Conservation (phyloP, 2,888 invertebrate species). For the Parapristionchus giblindavisi region DNA sequence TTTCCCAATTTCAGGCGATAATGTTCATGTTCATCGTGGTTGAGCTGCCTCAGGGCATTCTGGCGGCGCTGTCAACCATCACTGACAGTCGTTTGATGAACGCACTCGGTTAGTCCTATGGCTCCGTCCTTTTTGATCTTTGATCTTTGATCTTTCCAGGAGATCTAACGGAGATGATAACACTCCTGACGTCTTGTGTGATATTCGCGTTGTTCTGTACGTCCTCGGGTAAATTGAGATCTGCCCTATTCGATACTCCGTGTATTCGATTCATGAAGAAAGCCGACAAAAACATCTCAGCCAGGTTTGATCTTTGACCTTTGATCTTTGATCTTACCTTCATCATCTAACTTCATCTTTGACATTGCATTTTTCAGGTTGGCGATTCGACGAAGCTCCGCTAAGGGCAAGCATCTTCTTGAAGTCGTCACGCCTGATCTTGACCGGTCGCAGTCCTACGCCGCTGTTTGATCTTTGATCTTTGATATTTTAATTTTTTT, state of each 20-base stretch:
- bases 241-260: conserved; percentile 47
- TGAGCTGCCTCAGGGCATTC: conserved; percentile 63
- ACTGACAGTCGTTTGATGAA: conserved; percentile 46
- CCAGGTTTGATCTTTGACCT: neutral
- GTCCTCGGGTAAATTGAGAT: conserved; percentile 60
- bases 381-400: neutral
- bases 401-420: conserved; percentile 14
- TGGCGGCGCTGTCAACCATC: conserved; percentile 57
- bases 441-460: neutral
- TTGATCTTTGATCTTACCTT: neutral
- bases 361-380: neutral
- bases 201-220: conserved; percentile 63
- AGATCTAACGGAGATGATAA: conserved; percentile 64
- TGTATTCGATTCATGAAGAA: conserved; percentile 43
- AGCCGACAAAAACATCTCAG: conserved; percentile 15
- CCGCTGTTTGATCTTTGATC: conserved; percentile 15
- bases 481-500: neutral
- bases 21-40: conserved; percentile 66
- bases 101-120: conserved; percentile 45
- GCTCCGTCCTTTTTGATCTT: neutral
- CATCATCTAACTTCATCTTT: neutral
- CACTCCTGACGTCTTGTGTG: conserved; percentile 61
- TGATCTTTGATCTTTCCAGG: too few relatives aligned
- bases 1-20: conserved; percentile 54
- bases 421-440: conserved; percentile 29